These are phyloP conservation scores for Willowsia nigromaculata DNA, from an alignment of 2,888 invertebrate species.

Conservation along the genomic window DNA sequence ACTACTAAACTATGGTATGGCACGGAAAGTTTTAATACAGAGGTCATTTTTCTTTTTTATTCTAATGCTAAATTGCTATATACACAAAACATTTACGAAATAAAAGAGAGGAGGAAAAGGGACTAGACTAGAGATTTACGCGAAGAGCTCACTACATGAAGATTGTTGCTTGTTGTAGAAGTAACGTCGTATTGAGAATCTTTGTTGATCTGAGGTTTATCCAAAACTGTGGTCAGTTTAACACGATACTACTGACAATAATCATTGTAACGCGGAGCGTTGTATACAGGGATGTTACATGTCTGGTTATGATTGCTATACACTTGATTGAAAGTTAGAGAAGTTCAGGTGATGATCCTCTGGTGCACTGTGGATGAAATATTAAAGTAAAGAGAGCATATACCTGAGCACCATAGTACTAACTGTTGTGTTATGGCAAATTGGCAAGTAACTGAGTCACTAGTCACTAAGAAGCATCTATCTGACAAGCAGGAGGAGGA, in stretches of 20 bases:
- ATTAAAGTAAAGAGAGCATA: conserved; percentile 55
- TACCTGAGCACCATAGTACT: conserved; percentile 10
- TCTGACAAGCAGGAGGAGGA: not conserved
- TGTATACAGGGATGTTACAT: no score
- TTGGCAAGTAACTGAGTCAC: conserved; percentile 30
- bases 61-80: not conserved
- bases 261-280: not conserved
- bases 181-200: no score
- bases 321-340: not conserved
- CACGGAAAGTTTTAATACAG: conserved; percentile 5
- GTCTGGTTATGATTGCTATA: not conserved
- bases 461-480: conserved; percentile 13
- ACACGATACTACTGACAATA: conserved; percentile 2
- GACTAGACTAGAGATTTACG: conserved; percentile 2
- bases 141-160: not conserved
- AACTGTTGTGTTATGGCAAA: conserved; percentile 21
- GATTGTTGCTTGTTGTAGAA: no score
- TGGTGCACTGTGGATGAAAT: conserved; percentile 1
- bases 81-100: conserved; percentile 6
- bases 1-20: conserved; percentile 39
- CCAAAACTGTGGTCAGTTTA: conserved; percentile 32
- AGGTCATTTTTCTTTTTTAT: conserved; percentile 38
- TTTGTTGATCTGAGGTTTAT: conserved; percentile 18
- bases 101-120: not conserved
- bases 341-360: not conserved